Evolutionary conservation across 2,113 vertebrate species (phyloP), one percentile per base, ranked within the genome.

Genomic region (Limanda limanda): DNA sequence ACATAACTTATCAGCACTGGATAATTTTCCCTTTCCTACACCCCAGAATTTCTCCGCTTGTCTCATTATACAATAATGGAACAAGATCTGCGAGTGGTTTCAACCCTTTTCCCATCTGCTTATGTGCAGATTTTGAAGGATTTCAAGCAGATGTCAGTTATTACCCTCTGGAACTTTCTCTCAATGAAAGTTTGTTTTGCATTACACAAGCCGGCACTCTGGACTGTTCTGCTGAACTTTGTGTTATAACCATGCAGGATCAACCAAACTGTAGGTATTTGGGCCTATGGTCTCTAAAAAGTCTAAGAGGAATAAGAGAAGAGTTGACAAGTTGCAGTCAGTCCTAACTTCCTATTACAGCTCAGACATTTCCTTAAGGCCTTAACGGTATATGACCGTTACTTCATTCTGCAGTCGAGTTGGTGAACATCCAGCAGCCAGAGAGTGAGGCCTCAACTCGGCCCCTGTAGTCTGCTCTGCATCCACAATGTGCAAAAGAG

Each of bases 71-170:
- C 27, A 78, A 85, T 45, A 68, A 64, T 24, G 45, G 45, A 85
- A 65, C 58, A 70, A 42, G 54, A 71, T 78, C 67, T 82, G 23
- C 14, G 35, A 83, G 74, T 48, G 45, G 37, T 61, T 40, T 15
- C 42, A 35, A 42, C 64, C 21, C 35, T 62, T 57, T 40, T 78
- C 70, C 81, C 55, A 74, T 88, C 77, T 86, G 70, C 77, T 78
- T 82, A 47, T 72, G 79, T 68, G 84, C 74, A 65, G 23, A 82
- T 83, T 65, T 71, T 77, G 17, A 80, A 35, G 55, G 40, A 77
- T 87, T 86, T 82, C n/a, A 59, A 84, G 52, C 80, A 75, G 78
- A 89, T 90, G 80, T 73, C 37, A 75, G 37, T 86, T 83, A 78
- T 86, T 86, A 81, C 27, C 67, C 55, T 57, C 15, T 64, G 66